These are phyloP conservation scores for Achroia grisella DNA, from an alignment of 1,140 invertebrate genomes.

Conservation along the genomic window DNA sequence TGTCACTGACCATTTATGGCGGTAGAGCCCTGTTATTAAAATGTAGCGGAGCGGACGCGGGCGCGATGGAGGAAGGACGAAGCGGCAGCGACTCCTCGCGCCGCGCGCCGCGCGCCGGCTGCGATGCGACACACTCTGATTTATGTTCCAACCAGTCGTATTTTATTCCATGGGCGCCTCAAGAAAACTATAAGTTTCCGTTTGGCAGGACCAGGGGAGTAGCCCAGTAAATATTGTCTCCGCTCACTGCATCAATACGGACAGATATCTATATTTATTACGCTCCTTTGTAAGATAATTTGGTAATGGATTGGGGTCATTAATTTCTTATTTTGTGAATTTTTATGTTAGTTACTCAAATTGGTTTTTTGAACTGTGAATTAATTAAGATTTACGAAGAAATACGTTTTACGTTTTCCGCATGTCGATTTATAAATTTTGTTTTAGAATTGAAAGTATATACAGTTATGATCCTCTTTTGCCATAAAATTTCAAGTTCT, in stretches of 20 bases:
- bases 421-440: too few relatives aligned
- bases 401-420: too few relatives aligned
- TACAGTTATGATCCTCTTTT: too few relatives aligned
- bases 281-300: conserved; percentile 60
- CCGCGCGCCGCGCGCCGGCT: conserved; percentile 49
- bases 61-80: conserved; percentile 28
- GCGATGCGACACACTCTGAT: conserved; percentile 60
- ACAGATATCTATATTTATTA: conserved; percentile 69
- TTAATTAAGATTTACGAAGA: too few relatives aligned
- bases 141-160: conserved; percentile 63
- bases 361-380: too few relatives aligned
- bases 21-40: conserved; percentile 66
- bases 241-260: conserved; percentile 53
- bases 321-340: conserved; percentile 26
- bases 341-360: background rate
- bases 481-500: too few relatives aligned
- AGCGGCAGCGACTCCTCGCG: conserved; percentile 18
- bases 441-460: too few relatives aligned
- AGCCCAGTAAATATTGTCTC: conserved; percentile 70
- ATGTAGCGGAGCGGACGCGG: conserved; percentile 45
- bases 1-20: conserved; percentile 62
- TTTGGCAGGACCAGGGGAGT: conserved; percentile 63
- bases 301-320: conserved; percentile 62
- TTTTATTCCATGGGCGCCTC: conserved; percentile 71
- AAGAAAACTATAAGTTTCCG: conserved; percentile 72